Base-by-base conservation (phyloP, 2,797 vertebrate species). In the Labroides dimidiatus region DNA sequence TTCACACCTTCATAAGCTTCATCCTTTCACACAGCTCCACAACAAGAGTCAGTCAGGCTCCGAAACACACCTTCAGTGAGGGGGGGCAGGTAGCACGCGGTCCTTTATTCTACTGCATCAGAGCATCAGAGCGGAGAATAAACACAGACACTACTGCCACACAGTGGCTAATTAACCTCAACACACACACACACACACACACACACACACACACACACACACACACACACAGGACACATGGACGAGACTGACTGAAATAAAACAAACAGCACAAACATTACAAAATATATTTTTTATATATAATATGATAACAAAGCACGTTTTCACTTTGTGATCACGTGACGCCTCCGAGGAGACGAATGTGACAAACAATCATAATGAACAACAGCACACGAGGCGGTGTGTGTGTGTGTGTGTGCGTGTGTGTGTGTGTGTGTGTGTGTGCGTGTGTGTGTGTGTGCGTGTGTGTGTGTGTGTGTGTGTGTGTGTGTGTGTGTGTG, bases 311-410 rank as follows among this genome's bases (percentile, higher is more conserved):
- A 92, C 89, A 92, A 91, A 93, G 87, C 85, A 93, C 89, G 89
- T 87, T 75, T 72, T 81, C 72, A 93, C 91, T 93, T 92, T 93
- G 92, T 93, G 91, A 90, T 92, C 89, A 91, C 12, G 73, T 71
- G 85, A 91, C 53, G 50, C 69, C 74, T 86, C 74, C 21, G 49
- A 41, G 49, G 78, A 85, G 75, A 89, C 77, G 82, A 69, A 84
- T 66, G 82, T 81, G 75, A 91, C 89, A 77, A 77, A 91, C 80
- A 88, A 76, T 85, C 80, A 85, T 70, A 84, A 87, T 87, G 75
- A 85, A 75, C 58, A 70, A 65, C 50, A 72, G 70, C 71, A 77
- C 71, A 82, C 60, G 7, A 83, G 61, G 86, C 1, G 30, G 30
- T 13, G 72, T 15, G 3, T 58, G 58, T 41, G 61, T 1, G 11